These are phyloP conservation scores for Protobothrops flavoviridis DNA, from an alignment of 2,113 vertebrate species.

Conservation along the genomic window DNA sequence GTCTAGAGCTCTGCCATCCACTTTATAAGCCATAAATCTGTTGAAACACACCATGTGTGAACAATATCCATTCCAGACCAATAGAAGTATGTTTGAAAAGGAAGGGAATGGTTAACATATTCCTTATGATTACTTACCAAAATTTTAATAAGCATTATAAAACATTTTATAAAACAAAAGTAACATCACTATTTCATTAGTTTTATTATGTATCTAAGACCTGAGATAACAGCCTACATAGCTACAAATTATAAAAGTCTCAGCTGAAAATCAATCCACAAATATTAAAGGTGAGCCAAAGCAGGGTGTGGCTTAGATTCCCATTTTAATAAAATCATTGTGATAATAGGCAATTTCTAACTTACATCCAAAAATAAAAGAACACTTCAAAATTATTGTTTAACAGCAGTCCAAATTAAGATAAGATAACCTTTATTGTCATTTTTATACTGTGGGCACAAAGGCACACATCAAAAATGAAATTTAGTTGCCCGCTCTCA, in stretches of 20 bases:
- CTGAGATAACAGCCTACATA: background rate
- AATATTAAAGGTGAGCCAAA: background rate
- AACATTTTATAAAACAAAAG: background rate
- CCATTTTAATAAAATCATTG: conserved; percentile 17
- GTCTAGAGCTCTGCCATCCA: background rate
- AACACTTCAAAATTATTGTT: conserved; percentile 10
- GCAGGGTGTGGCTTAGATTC: background rate
- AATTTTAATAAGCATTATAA: background rate
- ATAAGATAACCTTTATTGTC: too few relatives aligned
- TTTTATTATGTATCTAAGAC: background rate
- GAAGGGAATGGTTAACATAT: background rate
- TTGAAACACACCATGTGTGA: background rate
- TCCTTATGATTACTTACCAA: background rate
- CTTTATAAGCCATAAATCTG: background rate
- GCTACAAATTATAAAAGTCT: background rate
- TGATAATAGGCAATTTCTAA: conserved; percentile 7
- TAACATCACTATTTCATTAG: background rate
- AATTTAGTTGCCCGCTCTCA: too few relatives aligned
- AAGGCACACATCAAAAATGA: too few relatives aligned
- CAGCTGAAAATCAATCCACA: background rate
- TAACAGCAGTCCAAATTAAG: background rate
- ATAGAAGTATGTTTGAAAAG: background rate
- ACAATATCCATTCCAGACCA: background rate
- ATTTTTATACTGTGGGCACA: too few relatives aligned
- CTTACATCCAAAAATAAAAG: background rate